A percentile compares a stretch with the other conserved stretches of the same genome.
Evolutionary conservation across 1,140 invertebrate species (phyloP).

Genomic region (Eufriesea mexicana): DNA sequence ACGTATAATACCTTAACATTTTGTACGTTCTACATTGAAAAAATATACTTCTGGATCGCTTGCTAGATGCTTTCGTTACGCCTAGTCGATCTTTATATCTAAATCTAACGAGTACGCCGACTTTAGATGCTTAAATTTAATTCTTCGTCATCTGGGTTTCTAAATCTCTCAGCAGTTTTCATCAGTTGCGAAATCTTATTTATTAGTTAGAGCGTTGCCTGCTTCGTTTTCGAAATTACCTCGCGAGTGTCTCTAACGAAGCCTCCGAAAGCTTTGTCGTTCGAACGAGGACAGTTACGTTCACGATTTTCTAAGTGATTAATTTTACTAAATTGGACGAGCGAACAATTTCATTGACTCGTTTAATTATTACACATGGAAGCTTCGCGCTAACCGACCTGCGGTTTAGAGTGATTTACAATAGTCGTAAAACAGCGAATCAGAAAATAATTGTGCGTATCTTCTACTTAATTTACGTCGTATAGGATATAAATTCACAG

Average conservation of each 20-base stretch:
- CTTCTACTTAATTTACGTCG: conserved; percentile 1
- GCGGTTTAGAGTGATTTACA: conserved; percentile 28
- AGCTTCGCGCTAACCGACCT: conserved; percentile 39
- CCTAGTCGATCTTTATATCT: not conserved
- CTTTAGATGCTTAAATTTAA: not conserved
- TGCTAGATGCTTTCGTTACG: not conserved
- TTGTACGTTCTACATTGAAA: conserved; percentile 32
- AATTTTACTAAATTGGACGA: conserved; percentile 10
- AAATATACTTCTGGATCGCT: conserved; percentile 15
- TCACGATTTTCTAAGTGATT: not conserved
- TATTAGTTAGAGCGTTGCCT: not conserved
- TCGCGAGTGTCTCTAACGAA: not conserved
- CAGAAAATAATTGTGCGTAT: conserved; percentile 14
- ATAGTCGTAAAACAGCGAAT: not conserved
- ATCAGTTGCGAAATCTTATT: not conserved
- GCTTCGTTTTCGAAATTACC: not conserved
- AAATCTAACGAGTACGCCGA: conserved; percentile 13
- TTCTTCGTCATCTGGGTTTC: not conserved
- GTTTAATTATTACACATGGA: not conserved
- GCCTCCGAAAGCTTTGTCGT: not conserved
- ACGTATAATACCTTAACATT: not conserved
- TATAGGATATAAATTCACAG: conserved; percentile 1
- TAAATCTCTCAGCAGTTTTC: not conserved
- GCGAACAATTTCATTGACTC: not conserved
- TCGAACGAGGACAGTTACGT: not conserved